Evolutionary conservation across 2,888 invertebrate genomes (phyloP).

Genomic region (Drosophila tripunctata): DNA sequence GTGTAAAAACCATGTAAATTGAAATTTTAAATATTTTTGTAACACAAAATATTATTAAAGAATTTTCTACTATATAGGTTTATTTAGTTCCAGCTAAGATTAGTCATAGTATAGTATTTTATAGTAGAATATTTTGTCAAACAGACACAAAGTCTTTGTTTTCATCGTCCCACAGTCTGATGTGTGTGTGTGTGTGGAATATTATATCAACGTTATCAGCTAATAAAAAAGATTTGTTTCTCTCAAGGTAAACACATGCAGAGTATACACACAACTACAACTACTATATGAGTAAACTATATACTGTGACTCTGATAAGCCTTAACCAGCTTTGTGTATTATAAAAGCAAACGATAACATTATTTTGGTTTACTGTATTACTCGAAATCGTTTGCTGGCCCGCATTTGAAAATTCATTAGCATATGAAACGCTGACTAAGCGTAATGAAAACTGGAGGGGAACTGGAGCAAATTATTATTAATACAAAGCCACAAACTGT

Average conservation of each 20-base stretch:
- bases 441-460: background rate
- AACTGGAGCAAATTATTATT: background rate
- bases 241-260: slow-evolving; percentile 37
- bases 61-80: background rate
- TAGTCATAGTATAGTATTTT: background rate
- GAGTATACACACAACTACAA: slow-evolving; percentile 11
- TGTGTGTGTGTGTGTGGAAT: too few species aligned
- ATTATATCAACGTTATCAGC: slow-evolving; percentile 44
- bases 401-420: slow-evolving; percentile 8
- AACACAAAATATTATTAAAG: background rate
- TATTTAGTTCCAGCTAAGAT: background rate
- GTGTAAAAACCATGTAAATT: background rate
- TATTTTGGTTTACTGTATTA: slow-evolving; percentile 4
- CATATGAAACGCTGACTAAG: slow-evolving; percentile 39
- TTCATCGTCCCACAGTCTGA: slow-evolving; percentile 46
- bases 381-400: background rate
- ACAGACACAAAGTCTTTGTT: background rate
- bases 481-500: slow-evolving; percentile 32
- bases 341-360: slow-evolving; percentile 12
- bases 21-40: too few species aligned
- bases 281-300: slow-evolving; percentile 1
- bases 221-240: slow-evolving; percentile 33
- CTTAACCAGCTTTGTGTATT: slow-evolving; percentile 5
- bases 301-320: slow-evolving; percentile 36
- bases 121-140: background rate